phyloP scores from a whole-genome alignment of 1,140 invertebrate species.

The Papilio dardanus region DNA sequence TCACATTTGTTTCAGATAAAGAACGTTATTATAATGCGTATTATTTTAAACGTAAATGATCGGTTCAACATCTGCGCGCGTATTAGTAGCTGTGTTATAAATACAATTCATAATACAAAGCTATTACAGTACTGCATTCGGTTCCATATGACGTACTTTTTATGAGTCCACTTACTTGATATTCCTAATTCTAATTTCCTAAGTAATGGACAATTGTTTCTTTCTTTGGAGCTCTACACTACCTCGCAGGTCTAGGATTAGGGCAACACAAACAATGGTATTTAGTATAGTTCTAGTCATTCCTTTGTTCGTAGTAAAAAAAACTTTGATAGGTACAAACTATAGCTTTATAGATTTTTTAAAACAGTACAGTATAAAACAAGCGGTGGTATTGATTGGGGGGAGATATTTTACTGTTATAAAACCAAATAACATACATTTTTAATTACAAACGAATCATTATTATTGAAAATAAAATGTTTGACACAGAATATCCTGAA shows the following conservation, averaged over 20 bases:
- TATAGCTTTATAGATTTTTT: background rate
- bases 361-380: background rate
- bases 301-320: background rate
- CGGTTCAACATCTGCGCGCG: background rate
- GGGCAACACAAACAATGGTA: background rate
- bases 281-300: too few species aligned
- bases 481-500: too few species aligned
- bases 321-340: background rate
- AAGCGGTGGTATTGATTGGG: constrained; percentile 1
- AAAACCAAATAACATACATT: too few species aligned
- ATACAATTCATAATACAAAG: background rate
- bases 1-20: constrained; percentile 11
- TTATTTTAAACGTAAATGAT: constrained; percentile 19
- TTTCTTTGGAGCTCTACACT: background rate
- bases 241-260: background rate
- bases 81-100: background rate
- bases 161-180: background rate
- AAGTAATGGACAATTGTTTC: background rate
- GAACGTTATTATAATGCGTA: background rate
- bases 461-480: too few species aligned
- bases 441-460: too few species aligned
- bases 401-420: background rate
- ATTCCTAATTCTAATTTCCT: background rate
- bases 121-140: background rate
- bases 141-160: background rate